A percentile compares a stretch with the other conserved stretches of the same genome.
These are phyloP conservation scores for Plectus sambesii DNA, from an alignment of 1,140 invertebrate genomes.

Conservation along the genomic window DNA sequence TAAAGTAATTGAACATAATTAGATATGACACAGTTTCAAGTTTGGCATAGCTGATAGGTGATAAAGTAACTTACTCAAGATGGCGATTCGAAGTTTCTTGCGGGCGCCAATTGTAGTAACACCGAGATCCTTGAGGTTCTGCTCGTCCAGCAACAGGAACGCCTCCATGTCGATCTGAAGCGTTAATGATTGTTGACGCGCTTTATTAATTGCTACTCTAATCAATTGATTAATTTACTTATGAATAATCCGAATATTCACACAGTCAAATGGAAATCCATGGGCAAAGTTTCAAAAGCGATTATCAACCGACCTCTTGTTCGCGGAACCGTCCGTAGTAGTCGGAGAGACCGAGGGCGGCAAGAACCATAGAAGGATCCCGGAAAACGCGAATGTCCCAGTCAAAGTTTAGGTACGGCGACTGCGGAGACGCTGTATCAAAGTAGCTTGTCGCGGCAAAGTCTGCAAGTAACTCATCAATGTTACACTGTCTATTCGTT, in stretches of 20 bases:
- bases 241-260: constrained; percentile 7
- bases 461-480: too few relatives aligned
- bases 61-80: constrained; percentile 30
- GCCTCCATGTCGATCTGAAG: constrained; percentile 44
- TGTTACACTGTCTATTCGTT: too few relatives aligned
- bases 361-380: constrained; percentile 37
- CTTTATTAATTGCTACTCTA: constrained; percentile 4
- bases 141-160: constrained; percentile 41
- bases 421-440: constrained; percentile 21
- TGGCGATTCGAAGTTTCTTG: constrained; percentile 44
- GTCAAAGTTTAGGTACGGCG: constrained; percentile 17
- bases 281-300: constrained; percentile 3
- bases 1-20: too few relatives aligned
- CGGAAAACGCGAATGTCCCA: constrained; percentile 37
- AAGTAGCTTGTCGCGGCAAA: constrained; percentile 37
- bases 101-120: constrained; percentile 39
- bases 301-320: constrained; percentile 39
- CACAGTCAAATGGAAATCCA: too few relatives aligned
- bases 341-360: constrained; percentile 38
- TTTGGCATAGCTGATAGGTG: too few relatives aligned
- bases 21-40: too few relatives aligned
- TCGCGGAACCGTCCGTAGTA: constrained; percentile 38
- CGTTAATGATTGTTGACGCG: constrained; percentile 6
- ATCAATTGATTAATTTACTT: constrained; percentile 1
- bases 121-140: constrained; percentile 39